A percentile compares a stretch with the other conserved stretches of the same genome.
phyloP scores from a whole-genome alignment of 2,888 invertebrate species.

The Pandemis cinnamomeana region DNA sequence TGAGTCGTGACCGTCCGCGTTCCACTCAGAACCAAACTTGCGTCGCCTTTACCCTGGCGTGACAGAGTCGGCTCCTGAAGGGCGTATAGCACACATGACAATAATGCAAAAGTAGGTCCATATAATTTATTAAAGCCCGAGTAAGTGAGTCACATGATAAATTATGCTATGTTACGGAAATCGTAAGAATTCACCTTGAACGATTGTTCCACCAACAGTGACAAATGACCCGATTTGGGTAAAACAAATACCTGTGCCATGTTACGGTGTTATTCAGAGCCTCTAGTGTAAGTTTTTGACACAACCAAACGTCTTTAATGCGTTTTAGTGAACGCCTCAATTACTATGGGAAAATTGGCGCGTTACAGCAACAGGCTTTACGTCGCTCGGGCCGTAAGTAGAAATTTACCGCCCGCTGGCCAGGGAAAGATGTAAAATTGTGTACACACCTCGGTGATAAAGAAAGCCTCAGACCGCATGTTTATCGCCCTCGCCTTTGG shows the following conservation, averaged over 20 bases:
- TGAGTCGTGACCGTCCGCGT: constrained; percentile 62
- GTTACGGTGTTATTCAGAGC: constrained; percentile 12
- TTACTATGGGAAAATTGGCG: no score
- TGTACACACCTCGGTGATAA: no score
- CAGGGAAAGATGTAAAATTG: no score
- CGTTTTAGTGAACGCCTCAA: no score
- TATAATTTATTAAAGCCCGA: constrained; percentile 48
- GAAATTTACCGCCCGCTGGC: no score
- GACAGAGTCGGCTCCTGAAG: constrained; percentile 61
- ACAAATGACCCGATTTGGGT: constrained; percentile 59
- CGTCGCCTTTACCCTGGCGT: constrained; percentile 52
- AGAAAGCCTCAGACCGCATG: no score
- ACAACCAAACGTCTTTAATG: no score
- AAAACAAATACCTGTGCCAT: constrained; percentile 48
- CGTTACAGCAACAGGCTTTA: no score
- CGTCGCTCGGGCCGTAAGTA: no score
- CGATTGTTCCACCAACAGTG: constrained; percentile 57
- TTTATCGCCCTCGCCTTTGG: no score
- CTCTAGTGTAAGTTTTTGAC: no score
- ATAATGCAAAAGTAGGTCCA: constrained; percentile 44
- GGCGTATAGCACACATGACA: constrained; percentile 51
- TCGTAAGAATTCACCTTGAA: constrained; percentile 58
- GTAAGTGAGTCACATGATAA: constrained; percentile 55
- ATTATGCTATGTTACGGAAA: constrained; percentile 60
- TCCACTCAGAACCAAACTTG: constrained; percentile 58